phyloP scores from a whole-genome alignment of 2,113 vertebrate species.

The Heterotilapia buettikoferi region DNA sequence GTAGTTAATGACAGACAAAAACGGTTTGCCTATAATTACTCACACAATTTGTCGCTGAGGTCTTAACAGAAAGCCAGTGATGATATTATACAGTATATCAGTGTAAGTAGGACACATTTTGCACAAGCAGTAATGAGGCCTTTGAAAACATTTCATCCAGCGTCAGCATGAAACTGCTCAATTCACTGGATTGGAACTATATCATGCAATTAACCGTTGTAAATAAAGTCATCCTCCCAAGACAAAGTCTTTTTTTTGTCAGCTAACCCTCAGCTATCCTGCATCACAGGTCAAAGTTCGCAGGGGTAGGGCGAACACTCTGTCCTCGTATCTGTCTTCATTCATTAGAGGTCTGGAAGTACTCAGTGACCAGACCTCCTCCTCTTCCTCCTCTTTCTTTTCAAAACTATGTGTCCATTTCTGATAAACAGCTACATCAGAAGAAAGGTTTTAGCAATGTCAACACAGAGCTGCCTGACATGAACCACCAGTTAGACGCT shows the following conservation, averaged over 20 bases:
- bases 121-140: constrained; percentile 32
- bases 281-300: constrained; percentile 60
- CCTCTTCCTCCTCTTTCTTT: constrained; percentile 34
- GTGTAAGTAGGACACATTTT: constrained; percentile 10
- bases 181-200: constrained; percentile 6
- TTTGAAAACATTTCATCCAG: constrained; percentile 49
- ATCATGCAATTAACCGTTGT: background rate
- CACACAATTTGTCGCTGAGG: constrained; percentile 28
- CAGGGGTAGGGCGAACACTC: constrained; percentile 41
- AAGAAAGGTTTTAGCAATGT: constrained; percentile 14
- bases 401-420: constrained; percentile 52
- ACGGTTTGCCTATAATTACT: constrained; percentile 39
- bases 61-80: constrained; percentile 18
- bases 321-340: constrained; percentile 67
- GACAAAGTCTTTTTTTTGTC: background rate
- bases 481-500: constrained; percentile 25
- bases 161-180: background rate
- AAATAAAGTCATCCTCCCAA: background rate
- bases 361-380: constrained; percentile 56
- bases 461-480: constrained; percentile 30
- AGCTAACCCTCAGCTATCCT: background rate
- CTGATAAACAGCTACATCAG: constrained; percentile 53
- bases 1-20: constrained; percentile 30
- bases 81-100: constrained; percentile 21
- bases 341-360: constrained; percentile 71